Base-by-base conservation (phyloP, 2,888 invertebrate species). In the Macrosoma leucophasiata region DNA sequence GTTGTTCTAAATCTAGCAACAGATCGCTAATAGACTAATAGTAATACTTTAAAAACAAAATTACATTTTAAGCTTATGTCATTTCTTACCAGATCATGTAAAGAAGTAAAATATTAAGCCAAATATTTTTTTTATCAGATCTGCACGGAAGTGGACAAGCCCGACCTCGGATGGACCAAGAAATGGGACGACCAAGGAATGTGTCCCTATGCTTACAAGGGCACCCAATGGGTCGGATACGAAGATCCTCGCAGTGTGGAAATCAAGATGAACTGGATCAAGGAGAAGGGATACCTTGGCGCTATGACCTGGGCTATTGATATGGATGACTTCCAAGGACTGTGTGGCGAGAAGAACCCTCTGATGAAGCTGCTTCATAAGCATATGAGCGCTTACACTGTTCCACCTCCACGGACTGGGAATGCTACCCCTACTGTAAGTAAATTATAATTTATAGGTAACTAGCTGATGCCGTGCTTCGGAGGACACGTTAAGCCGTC, bases 251-350 rank as follows among this genome's bases (percentile, higher is more conserved):
- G 87, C 54, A 95, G 94, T 49, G 86, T 96, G 0, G 90, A 93
- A 65, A 91, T 94, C 50, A 96, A 96, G 82, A 94, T 95, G 93
- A 91, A 95, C 62, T 96, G 89, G 84, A 92, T 96, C 48, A 94
- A 92, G 61, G 58, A 87, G 34, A 93, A 91, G 63, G 94, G 94
- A 0, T 81, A 81, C 48, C 90, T 90, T 0, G 96, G 96, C 0
- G 95, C 94, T 1, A 96, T 96, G 96, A 91, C 90, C 10, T 96
- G 96, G 96, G 95, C 96, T 13, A 90, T 95, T 26, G 94, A 94
- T 50, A 94, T 95, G 95, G 96, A 96, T 39, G 96, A 96, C 66
- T 96, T 95, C 64, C 87, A 87, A 36, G 95, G 94, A 0, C 62
- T 93, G 1, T 96, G 96, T 55, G 95, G 95, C 0, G 85, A 88